These are phyloP conservation scores for Parasteatoda lunata DNA, from an alignment of 2,888 invertebrate species.

Conservation along the genomic window DNA sequence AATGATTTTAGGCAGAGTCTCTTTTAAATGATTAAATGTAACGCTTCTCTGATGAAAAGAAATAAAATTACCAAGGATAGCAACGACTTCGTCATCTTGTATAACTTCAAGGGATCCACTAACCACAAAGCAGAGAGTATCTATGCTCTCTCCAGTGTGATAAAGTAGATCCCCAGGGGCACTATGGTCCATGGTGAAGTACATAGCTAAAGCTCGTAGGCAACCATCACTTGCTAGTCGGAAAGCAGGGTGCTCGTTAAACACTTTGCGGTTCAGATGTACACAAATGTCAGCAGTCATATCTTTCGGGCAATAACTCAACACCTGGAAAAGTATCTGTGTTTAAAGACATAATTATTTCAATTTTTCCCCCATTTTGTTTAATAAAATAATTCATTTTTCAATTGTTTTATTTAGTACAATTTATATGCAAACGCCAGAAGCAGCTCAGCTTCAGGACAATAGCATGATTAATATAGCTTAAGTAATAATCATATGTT, in stretches of 20 bases:
- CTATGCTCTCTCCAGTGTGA: constrained; percentile 99
- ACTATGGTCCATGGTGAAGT: constrained; percentile 97
- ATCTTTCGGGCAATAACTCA: constrained; percentile 99
- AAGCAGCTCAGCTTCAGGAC: too few species aligned
- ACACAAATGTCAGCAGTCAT: constrained; percentile 99
- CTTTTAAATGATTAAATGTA: background rate
- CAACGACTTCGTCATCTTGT: constrained; percentile 99
- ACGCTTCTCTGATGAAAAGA: background rate
- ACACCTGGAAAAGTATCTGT: constrained; percentile 80
- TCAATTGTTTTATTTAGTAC: too few species aligned
- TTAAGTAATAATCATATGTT: too few species aligned
- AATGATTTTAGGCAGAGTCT: background rate
- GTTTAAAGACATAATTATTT: too few species aligned
- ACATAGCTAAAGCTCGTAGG: constrained; percentile 95
- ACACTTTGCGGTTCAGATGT: constrained; percentile 95
- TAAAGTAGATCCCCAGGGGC: constrained; percentile 97
- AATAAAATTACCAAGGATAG: constrained; percentile 90
- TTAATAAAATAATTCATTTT: too few species aligned
- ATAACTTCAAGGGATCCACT: constrained; percentile 99
- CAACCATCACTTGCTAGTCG: constrained; percentile 97
- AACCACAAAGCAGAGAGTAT: constrained; percentile 98
- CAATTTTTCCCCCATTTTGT: too few species aligned
- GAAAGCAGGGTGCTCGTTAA: constrained; percentile 73
- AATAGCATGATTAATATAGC: too few species aligned
- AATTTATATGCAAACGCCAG: too few species aligned